Conservation (phyloP, 2,797 vertebrate genomes). For the Channallabes apus region DNA sequence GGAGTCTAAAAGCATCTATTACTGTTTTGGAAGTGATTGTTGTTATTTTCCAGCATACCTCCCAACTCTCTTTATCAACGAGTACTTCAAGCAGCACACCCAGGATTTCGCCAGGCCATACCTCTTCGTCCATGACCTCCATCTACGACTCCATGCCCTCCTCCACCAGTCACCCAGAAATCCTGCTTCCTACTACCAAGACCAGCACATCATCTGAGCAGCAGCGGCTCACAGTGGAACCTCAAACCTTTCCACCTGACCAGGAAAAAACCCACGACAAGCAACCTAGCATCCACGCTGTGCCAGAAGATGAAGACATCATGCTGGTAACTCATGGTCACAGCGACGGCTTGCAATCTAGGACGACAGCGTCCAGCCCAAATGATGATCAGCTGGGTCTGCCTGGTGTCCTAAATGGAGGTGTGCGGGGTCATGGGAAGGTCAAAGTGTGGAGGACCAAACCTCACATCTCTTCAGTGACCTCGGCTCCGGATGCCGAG, state of each 20-base stretch:
- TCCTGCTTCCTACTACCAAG: constrained; percentile 66
- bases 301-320: constrained; percentile 56
- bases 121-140: constrained; percentile 63
- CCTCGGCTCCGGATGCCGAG: constrained; percentile 65
- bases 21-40: background rate
- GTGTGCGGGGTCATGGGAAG: constrained; percentile 30
- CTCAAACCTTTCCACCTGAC: constrained; percentile 60
- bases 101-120: constrained; percentile 30
- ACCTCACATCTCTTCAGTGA: background rate
- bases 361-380: background rate
- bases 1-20: background rate
- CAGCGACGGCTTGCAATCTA: background rate
- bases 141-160: constrained; percentile 65
- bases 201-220: constrained; percentile 55
- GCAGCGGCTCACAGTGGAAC: constrained; percentile 70
- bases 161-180: constrained; percentile 68
- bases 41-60: background rate
- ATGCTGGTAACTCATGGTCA: constrained; percentile 65
- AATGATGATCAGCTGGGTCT: background rate
- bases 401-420: background rate
- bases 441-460: constrained; percentile 11
- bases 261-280: constrained; percentile 52
- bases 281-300: constrained; percentile 31
- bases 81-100: background rate
- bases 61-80: constrained; percentile 27